Evolutionary conservation across 2,113 vertebrate species (phyloP).

Genomic region (Tetraodon nigroviridis): DNA sequence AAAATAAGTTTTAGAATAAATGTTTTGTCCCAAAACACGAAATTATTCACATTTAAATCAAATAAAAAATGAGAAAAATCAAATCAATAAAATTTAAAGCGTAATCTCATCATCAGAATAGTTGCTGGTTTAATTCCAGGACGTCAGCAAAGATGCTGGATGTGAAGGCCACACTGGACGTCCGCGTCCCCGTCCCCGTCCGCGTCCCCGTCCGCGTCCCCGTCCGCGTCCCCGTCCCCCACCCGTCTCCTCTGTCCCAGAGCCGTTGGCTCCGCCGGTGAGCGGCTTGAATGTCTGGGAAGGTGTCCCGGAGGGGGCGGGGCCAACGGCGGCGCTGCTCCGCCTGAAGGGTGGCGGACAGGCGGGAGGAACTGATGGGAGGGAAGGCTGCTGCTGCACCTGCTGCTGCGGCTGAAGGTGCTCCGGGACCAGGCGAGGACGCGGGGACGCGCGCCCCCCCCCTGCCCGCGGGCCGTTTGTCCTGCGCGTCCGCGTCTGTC

Average conservation of each 20-base stretch:
- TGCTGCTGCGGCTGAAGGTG: not conserved
- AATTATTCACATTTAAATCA: too few species aligned
- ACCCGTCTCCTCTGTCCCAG: slow-evolving; percentile 48
- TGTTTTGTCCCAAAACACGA: too few species aligned
- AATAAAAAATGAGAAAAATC: too few species aligned
- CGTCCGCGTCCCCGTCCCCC: slow-evolving; percentile 37
- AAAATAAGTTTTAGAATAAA: too few species aligned
- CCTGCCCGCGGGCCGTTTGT: slow-evolving; percentile 13
- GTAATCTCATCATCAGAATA: too few species aligned
- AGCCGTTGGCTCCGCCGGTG: slow-evolving; percentile 65
- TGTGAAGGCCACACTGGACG: slow-evolving; percentile 29
- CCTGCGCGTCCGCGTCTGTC: slow-evolving; percentile 7
- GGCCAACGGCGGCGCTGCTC: slow-evolving; percentile 62
- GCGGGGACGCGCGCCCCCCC: not conserved
- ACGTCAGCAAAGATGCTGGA: too few species aligned
- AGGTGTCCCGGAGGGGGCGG: slow-evolving; percentile 62
- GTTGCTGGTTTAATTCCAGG: too few species aligned
- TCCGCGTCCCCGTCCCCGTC: slow-evolving; percentile 33
- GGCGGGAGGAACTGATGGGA: slow-evolving; percentile 59
- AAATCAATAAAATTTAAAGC: too few species aligned
- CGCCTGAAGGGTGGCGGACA: slow-evolving; percentile 64
- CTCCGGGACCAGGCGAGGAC: not conserved
- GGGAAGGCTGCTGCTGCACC: slow-evolving; percentile 8
- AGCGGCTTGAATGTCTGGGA: slow-evolving; percentile 80
- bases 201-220: slow-evolving; percentile 40